Conservation (phyloP, 2,113 vertebrate species). For the Piaya cayana region DNA sequence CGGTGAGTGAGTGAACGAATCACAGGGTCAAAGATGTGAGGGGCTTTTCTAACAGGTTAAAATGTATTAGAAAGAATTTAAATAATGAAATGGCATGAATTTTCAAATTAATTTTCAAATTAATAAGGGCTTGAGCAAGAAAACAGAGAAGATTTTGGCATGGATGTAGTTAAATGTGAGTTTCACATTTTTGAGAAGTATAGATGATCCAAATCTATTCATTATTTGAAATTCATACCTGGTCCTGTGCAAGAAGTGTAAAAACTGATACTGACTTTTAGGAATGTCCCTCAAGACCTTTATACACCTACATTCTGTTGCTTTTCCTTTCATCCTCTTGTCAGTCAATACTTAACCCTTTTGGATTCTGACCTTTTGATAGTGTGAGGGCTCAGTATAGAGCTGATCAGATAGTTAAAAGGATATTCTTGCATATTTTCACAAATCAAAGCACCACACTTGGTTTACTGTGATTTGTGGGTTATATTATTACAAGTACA, state of each 20-base stretch:
- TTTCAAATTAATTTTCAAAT: background rate
- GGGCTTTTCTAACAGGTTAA: background rate
- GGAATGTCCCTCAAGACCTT: slow-evolving; percentile 52
- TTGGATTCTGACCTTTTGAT: slow-evolving; percentile 40
- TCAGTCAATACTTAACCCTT: slow-evolving; percentile 68
- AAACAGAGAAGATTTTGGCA: background rate
- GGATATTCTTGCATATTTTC: slow-evolving; percentile 46
- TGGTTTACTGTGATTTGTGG: slow-evolving; percentile 15
- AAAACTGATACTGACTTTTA: slow-evolving; percentile 57
- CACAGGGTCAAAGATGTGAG: background rate
- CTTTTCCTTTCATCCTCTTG: slow-evolving; percentile 58
- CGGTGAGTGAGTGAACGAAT: background rate
- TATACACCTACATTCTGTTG: slow-evolving; percentile 41
- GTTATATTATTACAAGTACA: background rate
- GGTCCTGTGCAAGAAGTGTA: slow-evolving; percentile 14
- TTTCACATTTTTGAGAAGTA: background rate
- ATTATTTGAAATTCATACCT: slow-evolving; percentile 46
- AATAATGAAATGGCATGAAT: background rate
- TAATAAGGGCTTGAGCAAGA: background rate
- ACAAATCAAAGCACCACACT: background rate
- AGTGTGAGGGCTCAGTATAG: background rate
- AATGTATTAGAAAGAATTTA: background rate
- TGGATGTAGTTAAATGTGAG: background rate
- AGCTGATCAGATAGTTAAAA: slow-evolving; percentile 43
- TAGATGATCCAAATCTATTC: background rate